Percentiles rank a stretch among this genome's conserved stretches.
Evolutionary conservation across 2,113 vertebrate species (phyloP).

Genomic region (Seriola rivoliana): DNA sequence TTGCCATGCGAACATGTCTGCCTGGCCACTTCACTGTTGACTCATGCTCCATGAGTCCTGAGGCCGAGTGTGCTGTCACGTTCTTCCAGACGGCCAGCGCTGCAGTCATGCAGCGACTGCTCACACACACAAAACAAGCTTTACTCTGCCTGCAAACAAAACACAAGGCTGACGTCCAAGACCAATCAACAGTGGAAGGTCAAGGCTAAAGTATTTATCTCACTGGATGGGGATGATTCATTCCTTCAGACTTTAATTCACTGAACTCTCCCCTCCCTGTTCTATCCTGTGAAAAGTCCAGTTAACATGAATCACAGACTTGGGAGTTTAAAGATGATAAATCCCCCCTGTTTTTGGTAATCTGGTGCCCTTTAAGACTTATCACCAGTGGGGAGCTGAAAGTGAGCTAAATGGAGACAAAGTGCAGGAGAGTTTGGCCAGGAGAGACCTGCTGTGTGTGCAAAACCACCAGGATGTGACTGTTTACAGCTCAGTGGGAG

Average conservation of each 20-base stretch:
- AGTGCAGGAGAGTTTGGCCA: constrained; percentile 37
- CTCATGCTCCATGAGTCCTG: constrained; percentile 45
- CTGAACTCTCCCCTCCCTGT: constrained; percentile 19
- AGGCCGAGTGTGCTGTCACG: constrained; percentile 40
- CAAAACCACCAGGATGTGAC: constrained; percentile 48
- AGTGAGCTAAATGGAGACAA: constrained; percentile 57
- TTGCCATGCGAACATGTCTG: constrained; percentile 33
- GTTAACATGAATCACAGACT: constrained; percentile 59
- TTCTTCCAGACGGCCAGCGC: constrained; percentile 38
- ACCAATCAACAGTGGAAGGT: constrained; percentile 59
- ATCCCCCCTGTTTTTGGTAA: constrained; percentile 37
- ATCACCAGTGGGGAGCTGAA: constrained; percentile 42
- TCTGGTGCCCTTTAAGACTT: constrained; percentile 49
- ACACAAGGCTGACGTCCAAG: constrained; percentile 50
- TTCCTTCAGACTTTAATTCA: constrained; percentile 41
- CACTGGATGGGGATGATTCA: constrained; percentile 39
- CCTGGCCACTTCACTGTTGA: constrained; percentile 38
- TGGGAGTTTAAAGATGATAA: constrained; percentile 53
- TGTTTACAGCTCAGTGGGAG: constrained; percentile 58
- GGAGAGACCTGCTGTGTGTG: constrained; percentile 59
- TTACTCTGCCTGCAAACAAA: constrained; percentile 44
- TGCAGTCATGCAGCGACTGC: constrained; percentile 46
- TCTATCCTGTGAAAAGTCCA: constrained; percentile 15
- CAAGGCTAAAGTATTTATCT: constrained; percentile 64
- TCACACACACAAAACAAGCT: constrained; percentile 47